Base-by-base conservation (phyloP, 1,140 invertebrate genomes). In the Venustaconcha ellipsiformis region DNA sequence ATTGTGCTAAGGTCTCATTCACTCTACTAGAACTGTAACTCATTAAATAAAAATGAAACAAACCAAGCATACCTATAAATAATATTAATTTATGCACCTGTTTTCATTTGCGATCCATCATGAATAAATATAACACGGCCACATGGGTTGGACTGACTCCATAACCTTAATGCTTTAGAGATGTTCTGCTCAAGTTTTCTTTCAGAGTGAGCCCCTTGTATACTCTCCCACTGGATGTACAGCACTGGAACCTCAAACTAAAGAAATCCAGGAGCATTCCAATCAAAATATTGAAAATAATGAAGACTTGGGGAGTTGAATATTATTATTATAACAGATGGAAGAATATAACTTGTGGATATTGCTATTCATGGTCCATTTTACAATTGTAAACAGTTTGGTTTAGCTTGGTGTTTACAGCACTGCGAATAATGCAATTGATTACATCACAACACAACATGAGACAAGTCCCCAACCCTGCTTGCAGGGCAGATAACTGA, bases 211-310 rank as follows among this genome's bases (percentile, higher is more conserved):
- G 56, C n/a, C 57, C 37, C 70, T 64, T 14, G 57, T 8, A 72
- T 65, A 37, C 58, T 56, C 30, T 74, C 72, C 72, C 64, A 74
- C 23, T 74, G 72, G 11, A 74, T 48, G 14, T 60, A 60, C 14
- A 74, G 57, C 3, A 57, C 72, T 14, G 72, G 72, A 13, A 74
- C 72, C 55, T 74, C 72, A 74, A 74, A 74, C 72, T 74, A 30
- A 63, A 63, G 57, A 57, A n/a, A 37, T 37, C 20, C 6, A 65
- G 57, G 57, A 55, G 14, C 15, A 1, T 18, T 14, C 30, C 12
- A 48, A 58, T 58, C 14, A 70, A 37, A 11, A 6, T 48, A 48
- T 48, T 48, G 37, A 48, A 48, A 48, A 48, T 6, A 48, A 48
- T 48, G 37, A 48, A 48, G 37, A 11, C 37, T 48, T 48, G 37